Conservation (phyloP, 2,888 invertebrate species). For the Trissolcus brochymenae region DNA sequence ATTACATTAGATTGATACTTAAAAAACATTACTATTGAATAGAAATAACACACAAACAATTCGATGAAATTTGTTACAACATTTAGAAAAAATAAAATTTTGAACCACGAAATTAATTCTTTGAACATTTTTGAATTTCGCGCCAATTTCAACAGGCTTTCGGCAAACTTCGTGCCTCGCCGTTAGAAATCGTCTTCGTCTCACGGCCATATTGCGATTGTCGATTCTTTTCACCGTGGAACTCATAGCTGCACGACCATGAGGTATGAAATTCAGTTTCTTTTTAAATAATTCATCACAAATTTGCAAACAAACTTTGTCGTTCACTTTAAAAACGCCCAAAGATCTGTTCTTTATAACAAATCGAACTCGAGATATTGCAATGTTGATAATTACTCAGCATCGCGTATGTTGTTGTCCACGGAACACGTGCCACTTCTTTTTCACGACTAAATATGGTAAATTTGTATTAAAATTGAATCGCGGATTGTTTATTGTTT, state of each 20-base stretch:
- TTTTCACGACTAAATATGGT: background rate
- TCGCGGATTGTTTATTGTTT: background rate
- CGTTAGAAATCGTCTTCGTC: background rate
- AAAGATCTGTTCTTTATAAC: no score
- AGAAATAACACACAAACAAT: no score
- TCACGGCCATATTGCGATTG: constrained; percentile 9
- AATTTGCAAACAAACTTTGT: no score
- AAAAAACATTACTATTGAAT: no score
- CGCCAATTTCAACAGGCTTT: background rate
- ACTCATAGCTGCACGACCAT: constrained; percentile 9
- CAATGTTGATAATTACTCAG: background rate
- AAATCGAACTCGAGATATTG: no score
- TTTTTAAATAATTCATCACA: background rate
- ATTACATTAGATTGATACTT: no score
- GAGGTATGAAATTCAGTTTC: constrained; percentile 3
- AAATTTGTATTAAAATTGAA: background rate
- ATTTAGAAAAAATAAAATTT: no score
- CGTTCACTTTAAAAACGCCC: no score
- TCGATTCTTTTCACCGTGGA: constrained; percentile 5
- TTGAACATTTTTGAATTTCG: background rate
- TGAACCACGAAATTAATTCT: background rate
- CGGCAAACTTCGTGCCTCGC: background rate
- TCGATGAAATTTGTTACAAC: no score
- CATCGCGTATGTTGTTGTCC: constrained; percentile 1
- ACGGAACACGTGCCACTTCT: constrained; percentile 3